phyloP scores from a whole-genome alignment of 2,113 vertebrate genomes.

The Anhinga rufa region DNA sequence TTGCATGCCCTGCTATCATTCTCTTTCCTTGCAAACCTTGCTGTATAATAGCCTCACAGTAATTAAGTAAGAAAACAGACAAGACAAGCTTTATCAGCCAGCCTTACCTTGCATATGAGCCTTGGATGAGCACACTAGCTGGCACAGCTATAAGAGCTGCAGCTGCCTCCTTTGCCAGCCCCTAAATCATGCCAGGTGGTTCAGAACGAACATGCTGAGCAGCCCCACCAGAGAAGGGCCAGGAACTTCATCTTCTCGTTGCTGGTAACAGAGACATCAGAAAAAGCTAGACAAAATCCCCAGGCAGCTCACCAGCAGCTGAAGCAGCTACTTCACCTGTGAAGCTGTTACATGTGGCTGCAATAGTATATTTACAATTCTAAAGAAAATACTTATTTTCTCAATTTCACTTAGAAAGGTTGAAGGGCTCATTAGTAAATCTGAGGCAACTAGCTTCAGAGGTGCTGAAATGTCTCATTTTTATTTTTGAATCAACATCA shows the following conservation, averaged over 20 bases:
- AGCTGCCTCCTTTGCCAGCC: neutral
- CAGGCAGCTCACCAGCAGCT: neutral
- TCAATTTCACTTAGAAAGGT: neutral
- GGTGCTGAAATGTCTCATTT: neutral
- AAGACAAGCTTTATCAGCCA: neutral
- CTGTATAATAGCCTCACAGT: neutral
- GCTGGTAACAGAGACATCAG: neutral
- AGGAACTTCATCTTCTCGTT: neutral
- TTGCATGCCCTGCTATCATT: accelerated
- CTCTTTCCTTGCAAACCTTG: neutral
- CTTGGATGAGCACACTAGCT: neutral
- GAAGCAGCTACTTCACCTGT: neutral
- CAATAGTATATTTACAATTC: neutral
- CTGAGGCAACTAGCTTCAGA: neutral
- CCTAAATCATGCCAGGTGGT: neutral
- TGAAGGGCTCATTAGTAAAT: neutral
- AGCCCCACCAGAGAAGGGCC: neutral
- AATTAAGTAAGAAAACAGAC: neutral
- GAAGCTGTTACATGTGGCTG: neutral
- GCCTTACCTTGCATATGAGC: neutral
- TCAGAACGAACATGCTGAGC: neutral
- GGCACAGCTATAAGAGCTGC: neutral
- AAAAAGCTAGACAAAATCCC: neutral
- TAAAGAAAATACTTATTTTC: neutral
- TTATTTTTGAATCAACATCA: neutral